Conservation (phyloP, 2,797 vertebrate species). For the Macrochelys suwanniensis region DNA sequence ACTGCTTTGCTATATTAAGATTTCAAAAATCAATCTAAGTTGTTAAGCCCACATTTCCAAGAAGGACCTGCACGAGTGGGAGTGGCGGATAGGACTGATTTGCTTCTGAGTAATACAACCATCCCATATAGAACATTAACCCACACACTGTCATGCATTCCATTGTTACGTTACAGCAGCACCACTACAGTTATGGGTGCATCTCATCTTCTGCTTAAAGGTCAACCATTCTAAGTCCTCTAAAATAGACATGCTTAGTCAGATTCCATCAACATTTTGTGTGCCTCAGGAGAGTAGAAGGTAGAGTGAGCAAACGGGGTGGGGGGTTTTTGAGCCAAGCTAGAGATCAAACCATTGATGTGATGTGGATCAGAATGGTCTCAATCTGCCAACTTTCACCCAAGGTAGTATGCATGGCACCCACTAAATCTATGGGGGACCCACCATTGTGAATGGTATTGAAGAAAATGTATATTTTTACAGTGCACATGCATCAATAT, state of each 20-base stretch:
- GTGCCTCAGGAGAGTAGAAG: too few relatives aligned
- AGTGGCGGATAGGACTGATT: not conserved
- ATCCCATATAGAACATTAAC: not conserved
- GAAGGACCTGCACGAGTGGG: not conserved
- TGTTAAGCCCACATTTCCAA: not conserved
- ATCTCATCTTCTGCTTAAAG: not conserved
- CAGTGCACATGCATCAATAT: too few relatives aligned
- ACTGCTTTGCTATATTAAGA: not conserved
- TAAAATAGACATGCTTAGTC: not conserved
- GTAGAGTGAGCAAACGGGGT: too few relatives aligned
- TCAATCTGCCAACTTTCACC: too few relatives aligned
- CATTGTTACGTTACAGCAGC: not conserved
- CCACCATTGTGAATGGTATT: too few relatives aligned
- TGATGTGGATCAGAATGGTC: too few relatives aligned
- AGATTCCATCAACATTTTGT: not conserved
- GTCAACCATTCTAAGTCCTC: not conserved
- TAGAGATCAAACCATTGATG: too few relatives aligned
- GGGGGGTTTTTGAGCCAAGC: too few relatives aligned
- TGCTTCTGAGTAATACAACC: not conserved
- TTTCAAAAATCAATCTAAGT: not conserved
- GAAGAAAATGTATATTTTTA: too few relatives aligned
- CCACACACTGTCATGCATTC: not conserved
- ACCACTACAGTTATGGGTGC: not conserved
- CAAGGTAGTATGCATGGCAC: too few relatives aligned
- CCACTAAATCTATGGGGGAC: too few relatives aligned